phyloP scores from a whole-genome alignment of 1,140 invertebrate genomes.

The Leptinotarsa undecemlineata region DNA sequence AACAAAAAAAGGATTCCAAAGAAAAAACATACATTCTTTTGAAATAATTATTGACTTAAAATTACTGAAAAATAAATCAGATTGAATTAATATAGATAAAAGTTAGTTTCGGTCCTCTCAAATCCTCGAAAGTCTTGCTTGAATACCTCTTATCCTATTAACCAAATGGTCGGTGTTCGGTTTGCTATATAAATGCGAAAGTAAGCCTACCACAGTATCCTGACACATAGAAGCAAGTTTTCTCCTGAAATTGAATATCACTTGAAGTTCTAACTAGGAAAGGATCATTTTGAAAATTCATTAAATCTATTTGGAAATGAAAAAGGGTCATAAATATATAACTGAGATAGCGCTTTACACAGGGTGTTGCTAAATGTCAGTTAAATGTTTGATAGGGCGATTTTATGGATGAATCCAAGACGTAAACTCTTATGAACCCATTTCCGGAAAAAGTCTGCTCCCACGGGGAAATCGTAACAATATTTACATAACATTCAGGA shows the following conservation, averaged over 20 bases:
- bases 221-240: conserved; percentile 67
- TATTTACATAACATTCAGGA: too few relatives aligned
- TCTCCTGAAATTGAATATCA: conserved; percentile 56
- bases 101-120: conserved; percentile 26
- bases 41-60: not conserved
- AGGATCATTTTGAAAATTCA: conserved; percentile 45
- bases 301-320: conserved; percentile 29
- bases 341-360: too few relatives aligned
- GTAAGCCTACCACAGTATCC: conserved; percentile 68
- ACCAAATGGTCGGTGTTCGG: conserved; percentile 63
- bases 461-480: too few relatives aligned
- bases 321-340: too few relatives aligned
- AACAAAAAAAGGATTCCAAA: not conserved
- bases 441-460: too few relatives aligned
- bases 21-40: not conserved
- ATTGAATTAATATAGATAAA: not conserved
- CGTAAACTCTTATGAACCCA: too few relatives aligned
- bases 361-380: too few relatives aligned
- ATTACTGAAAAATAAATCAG: not conserved
- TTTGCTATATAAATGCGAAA: conserved; percentile 70
- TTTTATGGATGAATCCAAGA: too few relatives aligned
- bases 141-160: conserved; percentile 59
- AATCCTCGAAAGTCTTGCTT: conserved; percentile 49
- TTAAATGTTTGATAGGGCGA: too few relatives aligned
- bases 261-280: conserved; percentile 45